These are phyloP conservation scores for Sakesphorus luctuosus DNA, from an alignment of 2,113 vertebrate genomes.

Conservation along the genomic window DNA sequence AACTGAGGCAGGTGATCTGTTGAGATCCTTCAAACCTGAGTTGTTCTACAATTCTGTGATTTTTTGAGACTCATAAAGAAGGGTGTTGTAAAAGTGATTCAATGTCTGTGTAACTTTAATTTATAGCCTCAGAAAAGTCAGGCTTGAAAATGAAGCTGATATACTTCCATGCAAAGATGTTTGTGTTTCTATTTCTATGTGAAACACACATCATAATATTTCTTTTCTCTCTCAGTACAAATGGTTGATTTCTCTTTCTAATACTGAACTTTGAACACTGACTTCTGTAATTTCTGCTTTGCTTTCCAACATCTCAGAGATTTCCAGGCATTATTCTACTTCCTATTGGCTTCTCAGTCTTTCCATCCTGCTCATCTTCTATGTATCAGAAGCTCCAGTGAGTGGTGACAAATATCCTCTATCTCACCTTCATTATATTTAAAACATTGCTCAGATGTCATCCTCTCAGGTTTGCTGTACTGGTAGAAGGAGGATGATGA, in stretches of 20 bases:
- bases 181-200: not conserved
- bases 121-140: not conserved
- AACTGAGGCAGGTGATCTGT: not conserved
- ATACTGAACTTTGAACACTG: not conserved
- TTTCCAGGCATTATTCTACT: not conserved
- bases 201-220: not conserved
- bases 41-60: not conserved
- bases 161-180: not conserved
- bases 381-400: slow-evolving; percentile 52
- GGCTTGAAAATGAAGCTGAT: not conserved
- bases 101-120: not conserved
- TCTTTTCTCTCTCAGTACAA: not conserved
- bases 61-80: not conserved
- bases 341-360: not conserved
- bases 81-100: not conserved
- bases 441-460: not conserved
- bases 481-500: not conserved
- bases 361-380: slow-evolving; percentile 12
- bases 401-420: slow-evolving; percentile 6
- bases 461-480: not conserved
- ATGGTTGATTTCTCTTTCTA: not conserved
- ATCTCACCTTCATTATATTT: not conserved
- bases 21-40: not conserved
- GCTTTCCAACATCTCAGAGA: not conserved
- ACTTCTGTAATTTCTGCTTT: not conserved